Evolutionary conservation across 2,797 vertebrate genomes (phyloP), one percentile per base, ranked within the genome.

Genomic region (Centroberyx gerrardi): DNA sequence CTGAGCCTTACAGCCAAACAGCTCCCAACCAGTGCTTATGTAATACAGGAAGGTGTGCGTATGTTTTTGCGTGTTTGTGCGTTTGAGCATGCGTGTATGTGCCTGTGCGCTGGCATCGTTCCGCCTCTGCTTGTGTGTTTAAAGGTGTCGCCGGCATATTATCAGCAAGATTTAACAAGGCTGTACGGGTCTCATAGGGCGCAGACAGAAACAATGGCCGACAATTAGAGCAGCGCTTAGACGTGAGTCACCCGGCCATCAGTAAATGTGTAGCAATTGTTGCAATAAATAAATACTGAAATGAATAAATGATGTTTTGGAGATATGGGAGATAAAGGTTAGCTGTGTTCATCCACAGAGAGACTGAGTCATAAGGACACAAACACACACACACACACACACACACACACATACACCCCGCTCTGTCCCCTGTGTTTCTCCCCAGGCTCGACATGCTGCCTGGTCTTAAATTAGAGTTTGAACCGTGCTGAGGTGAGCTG

Each of bases 391-490:
- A 33, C 62, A 74, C 54, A 42, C 55, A 53, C 58, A 59, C 48
- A 62, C 68, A 56, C 31, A 66, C 59, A 66, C 8, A 5, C 76
- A 62, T 53, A 27, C 27, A 29, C 18, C 8, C 7, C 6, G 33
- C 40, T 87, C 71, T 69, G 72, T 81, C 63, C 83, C 80, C 86
- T 7, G 58, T 80, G 80, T 82, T 76, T 67, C 80, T 89, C 81
- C 81, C 79, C 72, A 22, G 87, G 84, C 93, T 92, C 63, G 67
- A 81, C 74, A 56, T 58, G 76, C 70, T 68, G 85, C 84, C 84
- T 86, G 68, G 46, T 92, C 89, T 92, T 90, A 90, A 93, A 93
- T 93, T 90, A 92, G 88, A 89, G 80, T 90, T 74, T 82, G 79
- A 92, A 81, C 78, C 31, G 63, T 84, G 38, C 77, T 55, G 85